Base-by-base conservation (phyloP, 2,888 invertebrate genomes). In the Pinctada fucata region DNA sequence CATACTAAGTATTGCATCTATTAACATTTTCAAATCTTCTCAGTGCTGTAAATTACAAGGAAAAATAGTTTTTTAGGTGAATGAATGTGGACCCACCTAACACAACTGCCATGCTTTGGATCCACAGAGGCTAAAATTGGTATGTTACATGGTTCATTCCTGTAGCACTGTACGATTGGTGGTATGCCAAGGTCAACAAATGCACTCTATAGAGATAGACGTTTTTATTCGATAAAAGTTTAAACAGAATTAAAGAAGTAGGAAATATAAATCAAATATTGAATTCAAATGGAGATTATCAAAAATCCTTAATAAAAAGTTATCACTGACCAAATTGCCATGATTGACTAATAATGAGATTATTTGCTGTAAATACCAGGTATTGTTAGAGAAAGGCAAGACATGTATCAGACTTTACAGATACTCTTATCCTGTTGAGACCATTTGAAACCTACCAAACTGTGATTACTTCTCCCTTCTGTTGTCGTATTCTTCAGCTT, bases 101-200 rank as follows among this genome's bases (percentile, higher is more conserved):
- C 8, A 58, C 58, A 58, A 52, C 13, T 66, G 48, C 58, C 47
- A 31, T 31, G 31, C 31, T 31, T 31, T 8, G 75, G 74, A 71
- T 70, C 50, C 0, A 79, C 79, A 2, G 79, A 78, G n/a, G 81
- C 31, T 4, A 78, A 70, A 58, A 76, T 16, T 13, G 83, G 81
- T 45, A 83, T 74, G 2, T 16, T 13, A 66, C 83, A 83, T 3
- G 79, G 78, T 1, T 71, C 52, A 50, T 49, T 58, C 3, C 77
- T 67, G 48, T 72, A 69, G 75, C 83, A 83, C 5, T 67, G 70
- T 2, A 80, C 58, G 8, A 51, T 52, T 69, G 48, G 67, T 2
- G 80, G 75, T 8, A 72, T 13, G 0, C 67, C 67, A 47, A 71
- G 50, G 31, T 78, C 80, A 47, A 52, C 75, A 45, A 80, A 80